A percentile compares a stretch with the other conserved stretches of the same genome.
Evolutionary conservation across 2,888 invertebrate species (phyloP).

Genomic region (Seira sanloemensis): DNA sequence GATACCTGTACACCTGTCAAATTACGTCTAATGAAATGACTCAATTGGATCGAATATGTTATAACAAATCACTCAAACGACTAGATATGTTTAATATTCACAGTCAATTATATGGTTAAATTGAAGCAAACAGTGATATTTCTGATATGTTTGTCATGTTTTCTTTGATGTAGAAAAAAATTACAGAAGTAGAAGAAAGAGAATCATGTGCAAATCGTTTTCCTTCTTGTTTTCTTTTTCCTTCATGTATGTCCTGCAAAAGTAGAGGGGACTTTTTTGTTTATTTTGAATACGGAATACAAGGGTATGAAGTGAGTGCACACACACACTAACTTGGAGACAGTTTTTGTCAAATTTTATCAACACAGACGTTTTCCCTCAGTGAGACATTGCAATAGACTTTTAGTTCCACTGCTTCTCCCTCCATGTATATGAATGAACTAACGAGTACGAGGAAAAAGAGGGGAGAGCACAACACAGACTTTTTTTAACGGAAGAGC

Average conservation of each 20-base stretch:
- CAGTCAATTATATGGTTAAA: constrained; percentile 36
- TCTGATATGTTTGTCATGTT: constrained; percentile 29
- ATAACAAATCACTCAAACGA: not conserved
- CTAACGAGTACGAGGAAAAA: not conserved
- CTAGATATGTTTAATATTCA: constrained; percentile 25
- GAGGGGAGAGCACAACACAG: not conserved
- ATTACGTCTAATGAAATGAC: not conserved
- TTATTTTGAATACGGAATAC: not conserved
- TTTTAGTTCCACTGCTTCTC: not conserved
- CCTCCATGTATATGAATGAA: constrained; percentile 38
- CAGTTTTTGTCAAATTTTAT: constrained; percentile 60
- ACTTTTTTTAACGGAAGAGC: constrained; percentile 13
- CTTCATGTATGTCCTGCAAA: no score
- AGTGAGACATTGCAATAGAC: not conserved
- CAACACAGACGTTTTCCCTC: constrained; percentile 33
- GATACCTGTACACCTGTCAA: not conserved
- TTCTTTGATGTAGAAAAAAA: constrained; percentile 2
- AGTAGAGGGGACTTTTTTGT: not conserved
- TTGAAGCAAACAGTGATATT: constrained; percentile 39
- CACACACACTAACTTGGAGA: constrained; percentile 25
- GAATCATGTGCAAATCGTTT: constrained; percentile 61
- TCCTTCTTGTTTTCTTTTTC: constrained; percentile 28
- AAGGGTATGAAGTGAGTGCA: constrained; percentile 30
- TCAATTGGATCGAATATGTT: not conserved
- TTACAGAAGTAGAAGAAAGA: not conserved